Conservation (phyloP, 2,797 vertebrate species). For the Phaenicophaeus curvirostris region DNA sequence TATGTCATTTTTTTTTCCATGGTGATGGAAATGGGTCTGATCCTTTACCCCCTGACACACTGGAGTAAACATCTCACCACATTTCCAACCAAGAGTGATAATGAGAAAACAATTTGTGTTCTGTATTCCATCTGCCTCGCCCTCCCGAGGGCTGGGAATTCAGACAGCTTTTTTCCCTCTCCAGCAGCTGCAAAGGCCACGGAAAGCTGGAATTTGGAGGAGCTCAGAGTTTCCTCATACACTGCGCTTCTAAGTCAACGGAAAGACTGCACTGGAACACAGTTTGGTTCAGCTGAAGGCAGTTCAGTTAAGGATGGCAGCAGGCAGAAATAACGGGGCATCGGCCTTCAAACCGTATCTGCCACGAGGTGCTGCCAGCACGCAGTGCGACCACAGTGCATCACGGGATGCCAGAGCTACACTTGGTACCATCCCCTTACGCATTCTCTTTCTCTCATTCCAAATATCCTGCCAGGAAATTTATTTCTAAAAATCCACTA, state of each 20-base stretch:
- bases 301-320: background rate
- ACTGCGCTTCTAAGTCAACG: background rate
- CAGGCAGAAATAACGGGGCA: background rate
- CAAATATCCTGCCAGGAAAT: background rate
- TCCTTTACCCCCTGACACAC: background rate
- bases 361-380: background rate
- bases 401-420: background rate
- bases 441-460: background rate
- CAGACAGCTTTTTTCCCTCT: conserved; percentile 47
- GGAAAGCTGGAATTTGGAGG: conserved; percentile 51
- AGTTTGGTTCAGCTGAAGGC: background rate
- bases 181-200: conserved; percentile 1
- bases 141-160: conserved; percentile 1
- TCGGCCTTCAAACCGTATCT: background rate
- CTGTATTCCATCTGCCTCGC: conserved; percentile 11
- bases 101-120: conserved; percentile 5
- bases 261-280: conserved; percentile 16
- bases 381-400: background rate
- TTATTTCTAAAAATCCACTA: background rate
- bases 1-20: background rate
- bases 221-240: conserved; percentile 60
- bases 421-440: background rate
- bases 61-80: background rate
- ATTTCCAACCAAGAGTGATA: background rate
- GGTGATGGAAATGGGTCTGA: background rate